Conservation (phyloP, 2,888 invertebrate species). For the Sinotaia quadrata region DNA sequence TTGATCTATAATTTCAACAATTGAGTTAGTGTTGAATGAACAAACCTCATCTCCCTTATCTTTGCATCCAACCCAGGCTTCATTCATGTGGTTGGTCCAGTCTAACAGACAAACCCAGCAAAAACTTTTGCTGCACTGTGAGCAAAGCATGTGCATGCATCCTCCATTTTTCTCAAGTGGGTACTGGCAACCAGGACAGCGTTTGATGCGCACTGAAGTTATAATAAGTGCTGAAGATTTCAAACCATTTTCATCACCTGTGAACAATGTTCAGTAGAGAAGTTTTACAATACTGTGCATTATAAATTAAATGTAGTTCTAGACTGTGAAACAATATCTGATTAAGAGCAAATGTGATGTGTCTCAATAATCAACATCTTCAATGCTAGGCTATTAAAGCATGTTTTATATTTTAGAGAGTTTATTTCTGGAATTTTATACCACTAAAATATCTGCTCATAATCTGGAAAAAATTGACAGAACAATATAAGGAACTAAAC, state of each 20-base stretch:
- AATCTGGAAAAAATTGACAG: no score
- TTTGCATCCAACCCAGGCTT: conserved; percentile 15
- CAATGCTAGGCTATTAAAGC: no score
- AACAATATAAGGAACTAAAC: no score
- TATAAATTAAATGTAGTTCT: conserved; percentile 1
- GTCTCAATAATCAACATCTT: no score
- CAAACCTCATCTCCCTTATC: conserved; percentile 14
- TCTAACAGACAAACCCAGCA: conserved; percentile 46
- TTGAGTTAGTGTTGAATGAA: no score
- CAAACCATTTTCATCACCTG: conserved; percentile 17
- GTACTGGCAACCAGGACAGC: conserved; percentile 45
- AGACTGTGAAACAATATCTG: no score
- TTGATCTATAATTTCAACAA: no score
- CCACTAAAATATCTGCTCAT: no score
- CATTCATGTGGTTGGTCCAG: conserved; percentile 24
- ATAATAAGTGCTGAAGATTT: background rate
- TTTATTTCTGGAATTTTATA: no score
- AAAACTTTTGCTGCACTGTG: conserved; percentile 37
- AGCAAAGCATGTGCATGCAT: conserved; percentile 45
- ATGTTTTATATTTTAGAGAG: no score
- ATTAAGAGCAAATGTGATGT: no score
- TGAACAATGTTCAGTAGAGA: background rate
- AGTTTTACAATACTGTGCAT: no score
- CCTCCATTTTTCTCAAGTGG: conserved; percentile 50
- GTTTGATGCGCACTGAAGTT: conserved; percentile 35